A percentile compares a stretch with the other conserved stretches of the same genome.
These are phyloP conservation scores for Volucella zonaria DNA, from an alignment of 2,888 invertebrate species.

Conservation along the genomic window DNA sequence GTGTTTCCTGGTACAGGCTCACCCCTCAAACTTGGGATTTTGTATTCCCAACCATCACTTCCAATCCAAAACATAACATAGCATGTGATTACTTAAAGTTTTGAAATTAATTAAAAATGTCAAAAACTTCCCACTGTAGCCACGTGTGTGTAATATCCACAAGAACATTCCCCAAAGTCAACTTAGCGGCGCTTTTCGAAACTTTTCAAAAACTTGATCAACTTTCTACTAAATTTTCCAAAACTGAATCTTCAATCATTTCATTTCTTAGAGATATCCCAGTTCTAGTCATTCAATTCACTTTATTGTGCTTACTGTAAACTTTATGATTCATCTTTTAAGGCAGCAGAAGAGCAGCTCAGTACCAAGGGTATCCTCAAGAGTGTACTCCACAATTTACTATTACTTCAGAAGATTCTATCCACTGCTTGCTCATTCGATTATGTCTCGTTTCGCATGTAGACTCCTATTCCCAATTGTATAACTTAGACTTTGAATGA, in stretches of 20 bases:
- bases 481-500: slow-evolving; percentile 30
- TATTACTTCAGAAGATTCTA: not conserved
- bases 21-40: not conserved
- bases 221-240: slow-evolving; percentile 35
- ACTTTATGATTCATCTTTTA: slow-evolving; percentile 51
- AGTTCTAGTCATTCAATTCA: slow-evolving; percentile 20
- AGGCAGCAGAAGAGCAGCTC: slow-evolving; percentile 1
- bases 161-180: not conserved
- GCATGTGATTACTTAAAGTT: slow-evolving; percentile 6
- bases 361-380: slow-evolving; percentile 25
- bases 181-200: slow-evolving; percentile 14
- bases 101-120: slow-evolving; percentile 32
- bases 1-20: too few relatives aligned
- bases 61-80: not conserved
- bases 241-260: slow-evolving; percentile 45
- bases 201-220: slow-evolving; percentile 43
- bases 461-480: slow-evolving; percentile 50
- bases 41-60: not conserved
- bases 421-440: slow-evolving; percentile 44
- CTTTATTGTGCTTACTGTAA: slow-evolving; percentile 40
- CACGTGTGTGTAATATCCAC: not conserved
- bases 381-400: slow-evolving; percentile 38
- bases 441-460: slow-evolving; percentile 46
- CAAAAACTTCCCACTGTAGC: slow-evolving; percentile 5
- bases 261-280: slow-evolving; percentile 37